Percentiles rank a stretch among this genome's conserved stretches.
phyloP scores from a whole-genome alignment of 2,113 vertebrate species.

The Sceloporus tristichus region DNA sequence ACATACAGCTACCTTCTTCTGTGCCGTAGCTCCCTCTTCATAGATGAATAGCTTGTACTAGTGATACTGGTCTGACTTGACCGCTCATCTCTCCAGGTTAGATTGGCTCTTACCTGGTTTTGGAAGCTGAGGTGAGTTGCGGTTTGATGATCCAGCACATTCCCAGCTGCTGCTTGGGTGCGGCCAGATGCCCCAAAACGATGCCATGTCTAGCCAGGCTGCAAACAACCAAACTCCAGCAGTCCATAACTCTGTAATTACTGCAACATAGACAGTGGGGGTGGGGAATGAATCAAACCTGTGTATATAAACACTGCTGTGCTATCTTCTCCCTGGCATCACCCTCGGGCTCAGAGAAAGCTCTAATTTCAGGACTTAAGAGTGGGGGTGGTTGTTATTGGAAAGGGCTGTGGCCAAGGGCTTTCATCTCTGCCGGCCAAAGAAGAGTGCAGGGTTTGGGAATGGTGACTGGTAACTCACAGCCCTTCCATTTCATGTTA shows the following conservation, averaged over 20 bases:
- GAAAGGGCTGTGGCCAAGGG: conserved; percentile 35
- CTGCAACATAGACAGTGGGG: conserved; percentile 26
- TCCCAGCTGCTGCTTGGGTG: conserved; percentile 37
- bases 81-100: background rate
- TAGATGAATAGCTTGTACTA: too few species aligned
- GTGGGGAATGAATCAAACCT: conserved; percentile 8
- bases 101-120: conserved; percentile 6
- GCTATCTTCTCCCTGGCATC: conserved; percentile 35
- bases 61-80: background rate
- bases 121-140: background rate
- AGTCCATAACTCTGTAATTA: conserved; percentile 43
- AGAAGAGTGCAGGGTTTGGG: background rate
- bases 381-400: conserved; percentile 33
- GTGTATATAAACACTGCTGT: conserved; percentile 40
- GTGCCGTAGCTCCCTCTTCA: background rate
- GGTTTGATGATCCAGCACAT: conserved; percentile 37
- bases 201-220: conserved; percentile 40
- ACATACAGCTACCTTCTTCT: too few species aligned
- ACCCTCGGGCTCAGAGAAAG: conserved; percentile 38
- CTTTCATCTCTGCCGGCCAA: conserved; percentile 34
- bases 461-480: background rate
- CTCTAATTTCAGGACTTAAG: conserved; percentile 48
- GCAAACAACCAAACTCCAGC: conserved; percentile 32
- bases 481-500: background rate
- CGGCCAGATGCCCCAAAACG: conserved; percentile 27